Base-by-base conservation (phyloP, 2,888 invertebrate species). In the Coecobrya sp. region DNA sequence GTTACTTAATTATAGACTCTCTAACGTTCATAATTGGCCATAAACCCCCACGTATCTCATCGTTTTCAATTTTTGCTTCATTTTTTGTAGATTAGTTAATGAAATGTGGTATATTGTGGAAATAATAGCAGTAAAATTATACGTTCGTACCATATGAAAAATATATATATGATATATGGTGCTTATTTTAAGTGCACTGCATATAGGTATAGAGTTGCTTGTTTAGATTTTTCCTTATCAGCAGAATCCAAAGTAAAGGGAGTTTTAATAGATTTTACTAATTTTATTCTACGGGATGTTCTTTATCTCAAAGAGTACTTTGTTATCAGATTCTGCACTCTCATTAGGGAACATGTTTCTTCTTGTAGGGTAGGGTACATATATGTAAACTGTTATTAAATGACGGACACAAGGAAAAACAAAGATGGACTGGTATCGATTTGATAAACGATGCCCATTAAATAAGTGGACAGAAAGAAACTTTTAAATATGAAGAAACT, bases 31-130 rank as follows among this genome's bases (percentile, higher is more conserved):
- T 76, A 87, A 87, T 87, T 76, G 87, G 30, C 87, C 59, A 76
- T 87, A 87, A 87, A 87, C 59, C 62, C 16, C 52, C 36, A 25
- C 30, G 22, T 73, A 86, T 86, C 86, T 55, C 76, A 76, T 55
- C 52, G 42, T 87, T 76, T 76, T 36, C 55, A 52, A 73, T 52
- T 52, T 52, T 73, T 73, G 27, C 62, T 49, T 49, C 8, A 86
- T 70, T 73, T 86, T 76, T 86, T 22, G 36, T 36, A 73, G 85
- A 85, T 85, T 84, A 42, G 84, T 22, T 16, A 76, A 30, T 65
- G 19, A 65, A 65, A 36, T 16, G 36, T 27, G 30, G n/a, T 65
- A 22, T 25, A 65, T 25, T 11, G 27, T 65, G 65, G 27, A 8
- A 59, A 22, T n/a, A 11, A 59, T 59, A 19, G 59, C 49, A 49